phyloP scores from a whole-genome alignment of 2,113 vertebrate species.

The Elephas maximus region DNA sequence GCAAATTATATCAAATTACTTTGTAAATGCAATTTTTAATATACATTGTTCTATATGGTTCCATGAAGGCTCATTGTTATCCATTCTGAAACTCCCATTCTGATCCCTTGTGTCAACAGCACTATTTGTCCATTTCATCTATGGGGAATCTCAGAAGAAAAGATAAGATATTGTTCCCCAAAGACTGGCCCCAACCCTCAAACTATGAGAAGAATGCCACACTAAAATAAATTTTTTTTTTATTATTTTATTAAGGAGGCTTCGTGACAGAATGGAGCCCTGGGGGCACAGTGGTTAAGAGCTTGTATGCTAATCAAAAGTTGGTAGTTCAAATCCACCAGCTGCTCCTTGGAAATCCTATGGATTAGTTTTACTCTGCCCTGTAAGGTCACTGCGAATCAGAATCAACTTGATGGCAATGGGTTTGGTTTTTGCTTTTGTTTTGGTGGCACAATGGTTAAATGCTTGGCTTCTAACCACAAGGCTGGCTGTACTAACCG shows the following conservation, averaged over 20 bases:
- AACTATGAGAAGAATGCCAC: background rate
- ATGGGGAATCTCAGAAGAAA: background rate
- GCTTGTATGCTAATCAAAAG: too few relatives aligned
- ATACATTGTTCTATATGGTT: background rate
- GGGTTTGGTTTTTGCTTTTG: too few relatives aligned
- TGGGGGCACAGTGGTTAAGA: too few relatives aligned
- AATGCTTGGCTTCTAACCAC: background rate
- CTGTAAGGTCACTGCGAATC: too few relatives aligned
- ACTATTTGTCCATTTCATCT: too few relatives aligned
- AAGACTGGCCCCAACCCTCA: background rate
- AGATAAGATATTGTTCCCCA: background rate
- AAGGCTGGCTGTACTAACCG: background rate
- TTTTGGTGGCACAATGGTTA: background rate
- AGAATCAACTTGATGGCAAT: too few relatives aligned
- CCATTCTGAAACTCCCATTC: background rate
- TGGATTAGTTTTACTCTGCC: too few relatives aligned
- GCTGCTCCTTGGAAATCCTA: too few relatives aligned
- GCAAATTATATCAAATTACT: background rate
- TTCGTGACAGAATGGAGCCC: too few relatives aligned
- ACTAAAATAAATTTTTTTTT: background rate
- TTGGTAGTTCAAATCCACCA: too few relatives aligned
- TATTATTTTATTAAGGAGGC: background rate
- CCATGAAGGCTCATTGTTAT: rapidly evolving
- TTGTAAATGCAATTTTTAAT: background rate
- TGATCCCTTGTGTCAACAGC: background rate